Evolutionary conservation across 2,888 invertebrate genomes (phyloP).

Genomic region (Calliphora vomitoria): DNA sequence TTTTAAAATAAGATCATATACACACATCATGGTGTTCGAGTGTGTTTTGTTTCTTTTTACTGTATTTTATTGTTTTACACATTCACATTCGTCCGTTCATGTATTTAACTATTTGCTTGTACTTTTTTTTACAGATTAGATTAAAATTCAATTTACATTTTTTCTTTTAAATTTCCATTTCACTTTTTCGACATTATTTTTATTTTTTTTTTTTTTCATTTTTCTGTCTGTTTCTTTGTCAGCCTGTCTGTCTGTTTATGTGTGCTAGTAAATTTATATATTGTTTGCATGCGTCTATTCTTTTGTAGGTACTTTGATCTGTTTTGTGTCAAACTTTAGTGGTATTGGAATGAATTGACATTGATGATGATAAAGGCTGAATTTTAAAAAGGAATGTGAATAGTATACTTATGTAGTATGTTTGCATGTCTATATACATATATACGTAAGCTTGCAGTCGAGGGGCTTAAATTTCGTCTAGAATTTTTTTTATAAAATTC

Average conservation of each 20-base stretch:
- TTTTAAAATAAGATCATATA: constrained; percentile 8
- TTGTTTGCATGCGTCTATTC: neutral
- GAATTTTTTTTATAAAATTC: neutral
- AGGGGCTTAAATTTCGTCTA: neutral
- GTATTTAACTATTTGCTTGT: neutral
- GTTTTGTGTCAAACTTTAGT: constrained; percentile 1
- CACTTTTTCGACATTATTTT: neutral
- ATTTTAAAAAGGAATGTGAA: neutral
- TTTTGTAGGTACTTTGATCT: constrained; percentile 20
- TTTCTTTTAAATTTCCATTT: constrained; percentile 46
- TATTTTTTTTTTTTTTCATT: neutral
- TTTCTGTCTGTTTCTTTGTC: neutral
- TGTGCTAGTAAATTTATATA: neutral
- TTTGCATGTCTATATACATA: neutral
- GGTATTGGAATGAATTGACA: constrained; percentile 13
- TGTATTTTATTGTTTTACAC: neutral
- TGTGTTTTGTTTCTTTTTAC: neutral
- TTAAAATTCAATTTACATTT: constrained; percentile 62
- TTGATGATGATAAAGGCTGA: constrained; percentile 40
- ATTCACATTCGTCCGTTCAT: neutral
- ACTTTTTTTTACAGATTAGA: constrained; percentile 37
- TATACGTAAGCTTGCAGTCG: neutral
- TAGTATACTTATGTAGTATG: constrained; percentile 1
- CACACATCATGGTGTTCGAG: neutral
- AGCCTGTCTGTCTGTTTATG: neutral